Evolutionary conservation across 2,888 invertebrate species (phyloP).

Genomic region (Amphipyra tragopoginis): DNA sequence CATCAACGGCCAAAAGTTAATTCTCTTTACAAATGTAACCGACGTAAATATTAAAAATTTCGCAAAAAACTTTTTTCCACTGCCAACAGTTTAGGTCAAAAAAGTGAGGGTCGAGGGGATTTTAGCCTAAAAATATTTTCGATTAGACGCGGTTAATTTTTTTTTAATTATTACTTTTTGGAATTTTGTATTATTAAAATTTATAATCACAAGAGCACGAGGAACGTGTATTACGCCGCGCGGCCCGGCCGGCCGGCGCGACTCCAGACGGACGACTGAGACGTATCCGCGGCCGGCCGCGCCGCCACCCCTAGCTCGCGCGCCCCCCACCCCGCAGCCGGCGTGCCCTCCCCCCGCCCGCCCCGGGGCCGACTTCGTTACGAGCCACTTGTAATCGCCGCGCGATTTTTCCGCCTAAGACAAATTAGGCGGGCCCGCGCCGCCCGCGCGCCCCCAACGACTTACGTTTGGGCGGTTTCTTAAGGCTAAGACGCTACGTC

Average conservation of each 20-base stretch:
- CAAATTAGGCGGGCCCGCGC: constrained; percentile 87
- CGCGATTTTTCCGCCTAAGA: constrained; percentile 90
- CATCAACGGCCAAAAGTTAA: constrained; percentile 86
- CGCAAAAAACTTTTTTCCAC: constrained; percentile 83
- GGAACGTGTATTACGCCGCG: constrained; percentile 89
- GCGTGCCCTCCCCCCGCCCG: constrained; percentile 61
- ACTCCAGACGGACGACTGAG: constrained; percentile 90
- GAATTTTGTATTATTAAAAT: constrained; percentile 83
- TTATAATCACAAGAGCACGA: constrained; percentile 90
- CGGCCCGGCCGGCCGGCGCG: constrained; percentile 89
- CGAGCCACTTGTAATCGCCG: constrained; percentile 90
- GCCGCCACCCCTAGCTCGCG: constrained; percentile 68
- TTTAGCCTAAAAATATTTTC: constrained; percentile 88
- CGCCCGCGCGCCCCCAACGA: constrained; percentile 71
- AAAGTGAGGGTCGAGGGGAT: constrained; percentile 79
- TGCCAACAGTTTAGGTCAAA: constrained; percentile 83
- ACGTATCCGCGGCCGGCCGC: constrained; percentile 76
- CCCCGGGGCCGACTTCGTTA: constrained; percentile 87
- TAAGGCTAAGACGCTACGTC: constrained; percentile 74
- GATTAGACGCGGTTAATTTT: constrained; percentile 83
- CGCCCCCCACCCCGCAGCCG: constrained; percentile 56
- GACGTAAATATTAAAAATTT: constrained; percentile 89
- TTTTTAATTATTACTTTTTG: constrained; percentile 69
- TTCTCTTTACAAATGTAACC: constrained; percentile 87
- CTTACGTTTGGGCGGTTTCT: constrained; percentile 84